Conservation (phyloP, 92 coral and sea anemone genomes). For the Blastomussa wellsi region DNA sequence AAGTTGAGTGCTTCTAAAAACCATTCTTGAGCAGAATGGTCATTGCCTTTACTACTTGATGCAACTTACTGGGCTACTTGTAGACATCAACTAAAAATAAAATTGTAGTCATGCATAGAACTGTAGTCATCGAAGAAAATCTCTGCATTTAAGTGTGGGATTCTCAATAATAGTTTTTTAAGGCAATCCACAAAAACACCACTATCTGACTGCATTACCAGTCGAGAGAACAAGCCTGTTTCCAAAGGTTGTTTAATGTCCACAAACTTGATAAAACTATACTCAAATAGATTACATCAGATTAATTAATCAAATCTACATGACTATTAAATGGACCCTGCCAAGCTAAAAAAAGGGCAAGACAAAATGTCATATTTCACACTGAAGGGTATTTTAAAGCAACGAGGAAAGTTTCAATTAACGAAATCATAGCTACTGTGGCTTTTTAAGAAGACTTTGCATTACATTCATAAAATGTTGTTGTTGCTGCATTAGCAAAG, state of each 20-base stretch:
- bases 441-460: slow-evolving; percentile 33
- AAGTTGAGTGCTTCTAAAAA: no score
- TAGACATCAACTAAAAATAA: not conserved
- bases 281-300: no score
- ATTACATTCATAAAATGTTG: slow-evolving; percentile 38
- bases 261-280: slow-evolving; percentile 10
- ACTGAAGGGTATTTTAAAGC: not conserved
- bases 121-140: not conserved
- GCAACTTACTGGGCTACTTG: slow-evolving; percentile 3
- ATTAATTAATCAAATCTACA: no score
- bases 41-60: slow-evolving; percentile 6
- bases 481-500: slow-evolving; percentile 50
- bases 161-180: slow-evolving; percentile 13
- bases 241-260: not conserved
- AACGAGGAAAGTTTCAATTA: not conserved
- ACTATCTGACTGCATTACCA: slow-evolving; percentile 23
- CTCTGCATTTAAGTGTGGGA: slow-evolving; percentile 3
- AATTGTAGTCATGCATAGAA: not conserved
- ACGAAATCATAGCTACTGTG: slow-evolving; percentile 2
- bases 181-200: not conserved
- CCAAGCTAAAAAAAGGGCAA: not conserved
- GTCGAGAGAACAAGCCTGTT: not conserved
- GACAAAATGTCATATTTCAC: not conserved
- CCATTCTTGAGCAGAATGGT: no score
- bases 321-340: not conserved